phyloP scores from a whole-genome alignment of 53 echinoderm and acorn worm genomes.

The Echinometra lucunter region DNA sequence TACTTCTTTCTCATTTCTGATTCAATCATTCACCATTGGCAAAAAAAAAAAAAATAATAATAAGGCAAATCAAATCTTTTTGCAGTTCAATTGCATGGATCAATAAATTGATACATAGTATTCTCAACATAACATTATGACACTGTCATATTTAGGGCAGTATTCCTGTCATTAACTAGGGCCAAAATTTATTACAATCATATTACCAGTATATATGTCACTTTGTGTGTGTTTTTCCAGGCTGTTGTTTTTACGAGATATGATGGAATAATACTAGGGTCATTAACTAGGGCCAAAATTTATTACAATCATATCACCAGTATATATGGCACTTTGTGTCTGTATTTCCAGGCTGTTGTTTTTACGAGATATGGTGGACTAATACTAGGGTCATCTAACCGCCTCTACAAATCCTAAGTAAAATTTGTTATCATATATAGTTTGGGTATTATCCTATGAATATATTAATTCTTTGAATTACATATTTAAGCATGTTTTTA shows the following conservation, averaged over 20 bases:
- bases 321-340: background rate
- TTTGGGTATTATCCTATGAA: background rate
- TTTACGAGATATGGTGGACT: too few species aligned
- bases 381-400: background rate
- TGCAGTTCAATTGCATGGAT: background rate
- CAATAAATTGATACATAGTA: background rate
- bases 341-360: too few species aligned
- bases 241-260: too few species aligned
- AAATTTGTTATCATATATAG: background rate
- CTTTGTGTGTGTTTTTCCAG: too few species aligned
- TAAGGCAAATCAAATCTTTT: constrained; percentile 14
- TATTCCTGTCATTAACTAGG: background rate
- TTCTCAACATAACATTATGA: background rate
- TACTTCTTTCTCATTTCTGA: background rate
- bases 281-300: background rate
- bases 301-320: background rate
- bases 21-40: background rate
- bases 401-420: background rate
- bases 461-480: background rate
- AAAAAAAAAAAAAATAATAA: too few species aligned
- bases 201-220: background rate
- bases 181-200: background rate
- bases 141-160: background rate
- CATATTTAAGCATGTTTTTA: background rate
- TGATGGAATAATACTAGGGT: background rate